phyloP scores from a whole-genome alignment of 2,888 invertebrate species.

The Coelogynopora nodosa region DNA sequence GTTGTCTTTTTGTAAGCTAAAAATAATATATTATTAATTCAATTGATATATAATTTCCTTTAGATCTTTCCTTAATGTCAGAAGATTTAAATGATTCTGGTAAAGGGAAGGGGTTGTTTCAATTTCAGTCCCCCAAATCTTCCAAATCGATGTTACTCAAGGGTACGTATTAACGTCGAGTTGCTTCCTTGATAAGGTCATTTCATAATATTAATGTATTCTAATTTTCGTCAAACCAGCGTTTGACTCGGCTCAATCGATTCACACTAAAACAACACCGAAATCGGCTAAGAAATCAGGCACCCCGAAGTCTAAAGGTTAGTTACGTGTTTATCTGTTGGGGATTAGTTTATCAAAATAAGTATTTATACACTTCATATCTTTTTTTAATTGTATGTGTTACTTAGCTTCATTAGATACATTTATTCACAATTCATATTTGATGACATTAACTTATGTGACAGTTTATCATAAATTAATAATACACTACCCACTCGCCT shows the following conservation, averaged over 20 bases:
- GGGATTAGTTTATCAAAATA: too few relatives aligned
- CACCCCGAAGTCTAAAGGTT: neutral
- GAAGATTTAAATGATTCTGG: neutral
- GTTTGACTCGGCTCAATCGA: neutral
- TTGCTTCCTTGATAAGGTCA: neutral
- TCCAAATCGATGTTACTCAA: neutral
- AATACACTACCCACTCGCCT: too few relatives aligned
- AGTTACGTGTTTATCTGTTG: too few relatives aligned
- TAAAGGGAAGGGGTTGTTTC: neutral
- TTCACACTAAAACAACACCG: neutral
- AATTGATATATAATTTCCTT: neutral
- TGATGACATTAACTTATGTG: too few relatives aligned
- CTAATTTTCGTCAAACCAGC: neutral
- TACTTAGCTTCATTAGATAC: too few relatives aligned
- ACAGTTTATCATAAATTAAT: too few relatives aligned
- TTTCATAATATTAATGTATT: neutral
- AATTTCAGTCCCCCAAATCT: slow-evolving; percentile 21
- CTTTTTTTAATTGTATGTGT: neutral
- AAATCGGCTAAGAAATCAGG: neutral
- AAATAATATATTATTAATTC: too few relatives aligned
- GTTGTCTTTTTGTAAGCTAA: neutral
- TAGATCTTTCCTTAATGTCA: neutral
- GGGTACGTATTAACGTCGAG: neutral
- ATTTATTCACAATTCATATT: too few relatives aligned
- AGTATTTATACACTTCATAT: neutral